phyloP scores from a whole-genome alignment of 1,140 invertebrate species.

The Bacillus rossius region DNA sequence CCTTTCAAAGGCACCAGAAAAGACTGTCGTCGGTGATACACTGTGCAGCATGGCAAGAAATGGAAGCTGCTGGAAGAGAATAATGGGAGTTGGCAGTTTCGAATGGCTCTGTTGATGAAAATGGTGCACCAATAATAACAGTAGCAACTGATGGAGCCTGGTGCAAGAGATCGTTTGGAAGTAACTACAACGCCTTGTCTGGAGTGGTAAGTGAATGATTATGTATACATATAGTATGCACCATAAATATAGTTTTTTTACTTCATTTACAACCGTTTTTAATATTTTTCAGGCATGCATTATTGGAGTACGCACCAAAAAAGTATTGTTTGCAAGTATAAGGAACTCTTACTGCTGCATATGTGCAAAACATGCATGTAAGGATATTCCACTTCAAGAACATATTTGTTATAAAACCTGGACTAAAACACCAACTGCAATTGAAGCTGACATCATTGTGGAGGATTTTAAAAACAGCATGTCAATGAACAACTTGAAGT shows the following conservation, averaged over 20 bases:
- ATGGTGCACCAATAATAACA: conserved; percentile 22
- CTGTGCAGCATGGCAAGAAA: conserved; percentile 9
- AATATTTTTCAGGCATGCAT: conserved; percentile 23
- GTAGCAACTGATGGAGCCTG: conserved; percentile 32
- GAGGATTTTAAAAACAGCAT: conserved; percentile 27
- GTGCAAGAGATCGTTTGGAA: conserved; percentile 30
- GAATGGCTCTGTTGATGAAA: conserved; percentile 13
- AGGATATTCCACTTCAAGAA: conserved; percentile 10
- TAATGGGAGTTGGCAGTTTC: conserved; percentile 19
- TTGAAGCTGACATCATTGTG: conserved; percentile 41
- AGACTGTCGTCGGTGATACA: conserved; percentile 12
- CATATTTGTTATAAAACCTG: conserved; percentile 36
- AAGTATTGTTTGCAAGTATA: conserved; percentile 19
- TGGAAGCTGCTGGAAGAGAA: conserved; percentile 20
- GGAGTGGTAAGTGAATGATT: conserved; percentile 21
- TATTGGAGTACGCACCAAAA: conserved; percentile 30
- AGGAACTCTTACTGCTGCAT: conserved; percentile 14
- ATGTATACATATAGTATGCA: background rate
- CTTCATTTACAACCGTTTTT: background rate
- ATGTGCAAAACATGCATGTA: conserved; percentile 18
- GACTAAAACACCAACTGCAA: conserved; percentile 33
- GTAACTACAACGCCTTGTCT: conserved; percentile 26
- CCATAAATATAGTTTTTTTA: conserved; percentile 2
- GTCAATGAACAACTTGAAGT: conserved; percentile 24
- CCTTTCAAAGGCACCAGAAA: background rate